A percentile compares a stretch with the other conserved stretches of the same genome.
These are phyloP conservation scores for Cyclargus thomasi DNA, from an alignment of 1,140 invertebrate species.

Conservation along the genomic window DNA sequence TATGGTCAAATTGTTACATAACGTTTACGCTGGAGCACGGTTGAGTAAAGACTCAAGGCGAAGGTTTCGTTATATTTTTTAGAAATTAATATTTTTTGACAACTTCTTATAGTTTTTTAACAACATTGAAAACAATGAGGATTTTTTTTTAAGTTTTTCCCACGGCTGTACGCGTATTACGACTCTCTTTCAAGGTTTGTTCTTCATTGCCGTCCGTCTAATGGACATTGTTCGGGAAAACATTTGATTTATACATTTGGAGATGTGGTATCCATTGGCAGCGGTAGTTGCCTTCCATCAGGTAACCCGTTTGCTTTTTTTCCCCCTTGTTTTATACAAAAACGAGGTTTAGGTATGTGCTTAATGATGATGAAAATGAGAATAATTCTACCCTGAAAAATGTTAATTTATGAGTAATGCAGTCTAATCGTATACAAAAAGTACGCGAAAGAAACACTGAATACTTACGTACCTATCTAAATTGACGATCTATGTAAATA, in stretches of 20 bases:
- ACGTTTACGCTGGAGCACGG: not conserved
- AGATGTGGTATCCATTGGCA: not conserved
- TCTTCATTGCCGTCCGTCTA: not conserved
- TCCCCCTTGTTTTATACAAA: too few species aligned
- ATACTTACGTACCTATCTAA: too few species aligned
- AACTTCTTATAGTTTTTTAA: not conserved
- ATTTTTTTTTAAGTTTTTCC: not conserved
- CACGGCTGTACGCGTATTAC: not conserved
- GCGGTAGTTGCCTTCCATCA: too few species aligned
- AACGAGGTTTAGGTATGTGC: too few species aligned
- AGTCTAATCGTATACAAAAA: too few species aligned
- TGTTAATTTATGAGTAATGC: too few species aligned
- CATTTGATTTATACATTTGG: not conserved
- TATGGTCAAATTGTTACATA: not conserved
- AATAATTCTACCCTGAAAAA: too few species aligned
- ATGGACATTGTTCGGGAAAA: not conserved
- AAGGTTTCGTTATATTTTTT: conserved; percentile 18
- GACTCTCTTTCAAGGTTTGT: not conserved
- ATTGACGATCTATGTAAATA: too few species aligned
- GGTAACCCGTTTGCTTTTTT: too few species aligned
- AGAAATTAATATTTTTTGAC: not conserved
- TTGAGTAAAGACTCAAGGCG: conserved; percentile 17
- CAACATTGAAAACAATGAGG: not conserved
- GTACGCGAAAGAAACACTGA: too few species aligned
- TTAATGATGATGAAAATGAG: too few species aligned